These are phyloP conservation scores for Syndactyla subalaris DNA, from an alignment of 2,797 vertebrate genomes.

Conservation along the genomic window DNA sequence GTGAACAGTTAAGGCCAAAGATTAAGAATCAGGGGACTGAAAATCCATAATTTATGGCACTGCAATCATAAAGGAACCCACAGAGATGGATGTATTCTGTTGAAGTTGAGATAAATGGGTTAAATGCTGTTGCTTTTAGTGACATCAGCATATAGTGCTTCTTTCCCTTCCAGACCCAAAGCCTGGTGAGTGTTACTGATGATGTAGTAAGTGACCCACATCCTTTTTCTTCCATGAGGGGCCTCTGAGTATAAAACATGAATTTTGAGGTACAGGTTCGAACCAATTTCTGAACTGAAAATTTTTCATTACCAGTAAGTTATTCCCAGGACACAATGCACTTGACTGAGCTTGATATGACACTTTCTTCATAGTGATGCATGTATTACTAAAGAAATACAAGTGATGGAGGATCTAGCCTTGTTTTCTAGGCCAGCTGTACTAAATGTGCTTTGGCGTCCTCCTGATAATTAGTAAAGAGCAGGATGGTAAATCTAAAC, in stretches of 20 bases:
- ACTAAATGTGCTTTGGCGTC: not conserved
- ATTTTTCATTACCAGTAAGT: not conserved
- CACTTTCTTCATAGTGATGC: not conserved
- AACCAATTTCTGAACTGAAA: not conserved
- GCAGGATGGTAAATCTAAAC: not conserved
- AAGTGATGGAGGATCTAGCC: not conserved
- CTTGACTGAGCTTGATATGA: not conserved
- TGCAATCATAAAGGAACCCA: not conserved
- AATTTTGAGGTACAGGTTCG: not conserved
- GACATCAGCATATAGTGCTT: not conserved
- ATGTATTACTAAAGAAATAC: not conserved
- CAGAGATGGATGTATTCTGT: not conserved
- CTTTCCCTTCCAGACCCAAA: not conserved
- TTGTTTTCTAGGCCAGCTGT: not conserved
- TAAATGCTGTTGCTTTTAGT: not conserved
- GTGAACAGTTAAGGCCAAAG: not conserved
- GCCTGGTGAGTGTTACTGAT: not conserved
- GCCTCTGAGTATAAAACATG: not conserved
- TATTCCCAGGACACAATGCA: not conserved
- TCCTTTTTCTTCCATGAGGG: not conserved
- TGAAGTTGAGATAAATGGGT: not conserved
- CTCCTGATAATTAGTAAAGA: not conserved
- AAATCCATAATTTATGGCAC: not conserved
- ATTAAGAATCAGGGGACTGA: not conserved
- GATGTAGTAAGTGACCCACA: not conserved